Base-by-base conservation (phyloP, 2,113 vertebrate species). In the Myanophis thanlyinensis region DNA sequence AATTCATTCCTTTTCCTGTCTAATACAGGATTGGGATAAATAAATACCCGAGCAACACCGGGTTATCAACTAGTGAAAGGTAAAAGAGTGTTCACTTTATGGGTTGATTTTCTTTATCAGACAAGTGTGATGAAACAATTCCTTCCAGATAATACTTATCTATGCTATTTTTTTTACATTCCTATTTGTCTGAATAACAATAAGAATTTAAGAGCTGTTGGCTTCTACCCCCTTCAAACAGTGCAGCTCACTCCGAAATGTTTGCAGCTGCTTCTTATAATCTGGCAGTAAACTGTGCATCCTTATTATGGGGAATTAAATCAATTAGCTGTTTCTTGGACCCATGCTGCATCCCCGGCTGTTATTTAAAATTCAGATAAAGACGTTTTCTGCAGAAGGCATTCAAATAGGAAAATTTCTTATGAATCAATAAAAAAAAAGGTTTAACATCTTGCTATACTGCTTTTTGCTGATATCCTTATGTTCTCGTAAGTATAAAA, bases 351-450 rank as follows among this genome's bases (percentile, higher is more conserved):
- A 92, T 93, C 86, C 95, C 97, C 94, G 96, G 93, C 94, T 96
- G 90, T 96, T 96, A 52, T 25, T 51, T 84, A 92, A 53, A 94
- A 91, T 91, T 85, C 90, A 35, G 96, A 94, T 94, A 88, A 8
- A 93, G 87, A 93, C 52, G 2, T 62, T 95, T 92, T 95, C 35
- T 30, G 3, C 7, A n/a, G 13, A 89, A 91, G 51, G 46, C 96
- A 91, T 11, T 35, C 59, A 23, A 92, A 92, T 56, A 93, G 92
- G 93, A 93, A 46, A 51, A 47, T 89, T 95, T 94, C 22, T 91
- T 44, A 30, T 88, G 94, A 96, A 85, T 86, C 67, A 94, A 95
- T 95, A 94, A 87, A 96, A 97, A 96, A 97, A 98, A 95, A 93
- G 97, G 30, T 40, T 92, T 90, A 93, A 96, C 22, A 85, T 96